Percentiles rank a stretch among this genome's conserved stretches.
phyloP scores from a whole-genome alignment of 37 sponge, comb jelly and placozoan genomes.

The Ianthella basta region DNA sequence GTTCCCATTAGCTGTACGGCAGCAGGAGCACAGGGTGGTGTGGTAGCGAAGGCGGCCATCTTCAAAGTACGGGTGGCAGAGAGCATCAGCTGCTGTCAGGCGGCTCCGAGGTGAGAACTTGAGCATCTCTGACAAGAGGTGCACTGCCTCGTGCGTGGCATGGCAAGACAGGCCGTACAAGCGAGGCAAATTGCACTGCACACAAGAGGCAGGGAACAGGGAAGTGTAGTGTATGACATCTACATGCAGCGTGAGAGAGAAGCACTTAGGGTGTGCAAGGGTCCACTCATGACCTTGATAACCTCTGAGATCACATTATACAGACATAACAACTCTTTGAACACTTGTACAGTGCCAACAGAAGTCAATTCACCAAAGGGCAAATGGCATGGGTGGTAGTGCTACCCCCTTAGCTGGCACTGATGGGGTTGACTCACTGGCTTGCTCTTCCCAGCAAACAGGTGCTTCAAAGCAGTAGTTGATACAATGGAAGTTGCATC shows the following conservation, averaged over 20 bases:
- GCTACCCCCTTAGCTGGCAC: no score
- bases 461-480: constrained; percentile 35
- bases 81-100: constrained; percentile 67
- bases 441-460: constrained; percentile 54
- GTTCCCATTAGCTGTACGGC: constrained; percentile 33
- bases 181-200: constrained; percentile 44
- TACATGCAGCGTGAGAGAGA: background rate
- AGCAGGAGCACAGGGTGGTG: constrained; percentile 76
- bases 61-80: constrained; percentile 84
- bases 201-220: background rate
- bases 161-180: constrained; percentile 69
- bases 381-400: no score
- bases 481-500: constrained; percentile 69
- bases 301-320: no score
- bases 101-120: constrained; percentile 78
- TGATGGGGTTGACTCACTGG: constrained; percentile 29
- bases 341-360: no score
- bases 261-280: no score
- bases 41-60: constrained; percentile 83
- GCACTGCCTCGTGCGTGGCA: constrained; percentile 81
- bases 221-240: background rate
- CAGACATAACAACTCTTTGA: no score
- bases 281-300: no score
- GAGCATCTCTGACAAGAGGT: constrained; percentile 79
- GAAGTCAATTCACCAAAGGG: no score